Base-by-base conservation (phyloP, 2,888 invertebrate species). In the Trissolcus brochymenae region DNA sequence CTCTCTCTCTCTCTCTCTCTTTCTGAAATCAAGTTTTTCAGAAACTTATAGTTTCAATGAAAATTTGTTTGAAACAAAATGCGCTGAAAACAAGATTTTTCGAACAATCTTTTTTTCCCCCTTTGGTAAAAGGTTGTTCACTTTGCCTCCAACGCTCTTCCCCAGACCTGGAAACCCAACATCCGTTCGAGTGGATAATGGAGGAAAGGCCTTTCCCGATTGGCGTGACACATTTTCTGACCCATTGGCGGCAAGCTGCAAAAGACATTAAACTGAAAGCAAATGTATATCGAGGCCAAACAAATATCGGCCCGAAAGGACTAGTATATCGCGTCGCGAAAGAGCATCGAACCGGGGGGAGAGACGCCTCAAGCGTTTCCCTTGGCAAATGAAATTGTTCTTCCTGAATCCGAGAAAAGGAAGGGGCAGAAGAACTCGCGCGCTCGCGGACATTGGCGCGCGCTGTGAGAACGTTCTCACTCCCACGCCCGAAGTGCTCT, bases 391-490 rank as follows among this genome's bases (percentile, higher is more conserved):
- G 73, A 77, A 76, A 71, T 80, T 65, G 79, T 80, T 79, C 80
- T 81, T 80, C 81, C 81, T 83, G 76, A 76, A 76, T 66, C 41
- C 43, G 56, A 80, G 70, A 53, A 76, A 72, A 72, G 65, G 72
- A 67, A 61, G 49, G 29, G 41, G 46, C 66, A 50, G 66, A 71
- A 67, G 66, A 71, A 62, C 41, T 16, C 14, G 46, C 50, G 64
- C 64, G 62, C 56, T 56, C 41, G 71, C 79, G 81, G 81, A 73
- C 82, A 83, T 83, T 82, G 82, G 77, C 81, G 70, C 70, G 79
- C 79, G 82, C 84, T 88, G 87, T 88, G 88, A 88, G 88, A 88
- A 88, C 84, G 82, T 88, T 88, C 88, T 86, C 88, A 88, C 88
- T 88, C 88, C 88, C 88, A 88, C 88, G 88, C 83, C 83, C 81